Conservation (phyloP, 2,113 vertebrate genomes). For the Petrocephalus microphthalmus region DNA sequence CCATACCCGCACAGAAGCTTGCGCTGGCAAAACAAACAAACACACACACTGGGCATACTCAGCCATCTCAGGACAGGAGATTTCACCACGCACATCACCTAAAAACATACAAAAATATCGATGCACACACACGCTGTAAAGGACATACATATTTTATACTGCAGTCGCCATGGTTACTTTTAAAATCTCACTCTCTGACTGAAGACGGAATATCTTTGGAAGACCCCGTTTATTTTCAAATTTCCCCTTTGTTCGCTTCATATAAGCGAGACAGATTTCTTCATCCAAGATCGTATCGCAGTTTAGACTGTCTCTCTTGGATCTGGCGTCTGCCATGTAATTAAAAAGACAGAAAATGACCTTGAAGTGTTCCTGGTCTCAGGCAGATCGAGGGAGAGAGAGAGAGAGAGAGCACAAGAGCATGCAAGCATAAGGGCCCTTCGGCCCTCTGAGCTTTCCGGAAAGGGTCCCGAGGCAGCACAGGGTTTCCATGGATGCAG, state of each 20-base stretch:
- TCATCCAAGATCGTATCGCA: constrained; percentile 1
- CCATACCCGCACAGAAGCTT: not conserved
- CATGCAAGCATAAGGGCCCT: constrained; percentile 17
- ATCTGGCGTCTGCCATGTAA: constrained; percentile 8
- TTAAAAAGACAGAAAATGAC: constrained; percentile 19
- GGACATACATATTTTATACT: constrained; percentile 6
- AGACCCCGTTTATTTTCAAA: constrained; percentile 15
- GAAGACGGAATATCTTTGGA: constrained; percentile 14
- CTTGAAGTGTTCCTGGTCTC: constrained; percentile 3
- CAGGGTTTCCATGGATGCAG: constrained; percentile 20
- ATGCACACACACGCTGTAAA: not conserved
- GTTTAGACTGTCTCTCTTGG: not conserved
- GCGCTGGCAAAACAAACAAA: not conserved
- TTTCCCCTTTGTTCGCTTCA: constrained; percentile 1
- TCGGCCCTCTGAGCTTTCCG: constrained; percentile 31
- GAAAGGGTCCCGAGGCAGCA: constrained; percentile 29
- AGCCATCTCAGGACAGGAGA: not conserved
- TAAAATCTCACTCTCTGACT: constrained; percentile 9
- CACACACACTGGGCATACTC: not conserved
- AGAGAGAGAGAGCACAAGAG: not conserved
- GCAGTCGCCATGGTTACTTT: constrained; percentile 24
- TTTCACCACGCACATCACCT: not conserved
- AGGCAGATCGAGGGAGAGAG: constrained; percentile 9
- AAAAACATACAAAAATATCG: constrained; percentile 12
- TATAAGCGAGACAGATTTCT: constrained; percentile 15